Percentiles rank a stretch among this genome's conserved stretches.
Conservation (phyloP, 2,888 invertebrate genomes). For the Drosophila multiciliata region DNA sequence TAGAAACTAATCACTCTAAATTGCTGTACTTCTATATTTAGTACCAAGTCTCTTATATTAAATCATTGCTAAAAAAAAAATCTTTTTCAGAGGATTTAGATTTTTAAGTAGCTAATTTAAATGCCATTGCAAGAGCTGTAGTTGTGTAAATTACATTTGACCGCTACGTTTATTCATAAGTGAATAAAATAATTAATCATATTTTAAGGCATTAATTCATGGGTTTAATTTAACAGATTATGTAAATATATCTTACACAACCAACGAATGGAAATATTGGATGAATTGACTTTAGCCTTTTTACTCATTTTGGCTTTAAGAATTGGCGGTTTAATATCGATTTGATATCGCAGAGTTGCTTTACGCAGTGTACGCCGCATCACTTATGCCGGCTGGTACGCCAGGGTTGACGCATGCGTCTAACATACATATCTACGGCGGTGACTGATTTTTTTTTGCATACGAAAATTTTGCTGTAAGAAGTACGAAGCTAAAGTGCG, state of each 20-base stretch:
- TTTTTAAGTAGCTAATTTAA: not conserved
- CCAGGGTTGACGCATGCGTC: slow-evolving; percentile 52
- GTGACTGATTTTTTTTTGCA: slow-evolving; percentile 63
- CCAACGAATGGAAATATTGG: not conserved
- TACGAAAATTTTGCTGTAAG: slow-evolving; percentile 56
- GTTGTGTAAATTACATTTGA: not conserved
- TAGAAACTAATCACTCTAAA: not conserved
- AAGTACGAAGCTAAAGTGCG: slow-evolving; percentile 58
- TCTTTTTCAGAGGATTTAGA: not conserved
- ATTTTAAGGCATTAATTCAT: not conserved
- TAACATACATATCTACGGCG: slow-evolving; percentile 42
- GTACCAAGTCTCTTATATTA: not conserved
- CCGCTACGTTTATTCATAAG: not conserved
- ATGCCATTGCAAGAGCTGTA: not conserved
- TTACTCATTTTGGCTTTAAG: not conserved
- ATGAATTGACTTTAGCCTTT: not conserved
- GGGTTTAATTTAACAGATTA: not conserved
- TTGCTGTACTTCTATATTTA: not conserved
- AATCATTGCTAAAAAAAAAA: not conserved
- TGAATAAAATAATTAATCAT: not conserved
- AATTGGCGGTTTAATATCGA: slow-evolving; percentile 1
- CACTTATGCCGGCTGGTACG: slow-evolving; percentile 43
- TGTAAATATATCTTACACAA: not conserved
- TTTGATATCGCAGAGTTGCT: slow-evolving; percentile 7
- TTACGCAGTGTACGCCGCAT: not conserved